Evolutionary conservation across 2,113 vertebrate species (phyloP), one percentile per base, ranked within the genome.

Genomic region (Alethe castanea): DNA sequence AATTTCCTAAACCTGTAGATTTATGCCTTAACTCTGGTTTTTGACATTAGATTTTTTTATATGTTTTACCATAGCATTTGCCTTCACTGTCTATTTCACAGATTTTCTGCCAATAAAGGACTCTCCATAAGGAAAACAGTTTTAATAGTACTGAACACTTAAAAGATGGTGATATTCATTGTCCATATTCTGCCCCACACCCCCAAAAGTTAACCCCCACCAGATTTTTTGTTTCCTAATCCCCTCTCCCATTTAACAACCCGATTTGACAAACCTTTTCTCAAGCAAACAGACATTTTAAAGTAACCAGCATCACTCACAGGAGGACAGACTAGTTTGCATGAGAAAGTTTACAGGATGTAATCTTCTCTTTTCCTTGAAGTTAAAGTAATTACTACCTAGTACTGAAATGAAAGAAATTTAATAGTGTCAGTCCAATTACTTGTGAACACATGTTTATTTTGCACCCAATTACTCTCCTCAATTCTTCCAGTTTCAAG

Each of bases 361-460:
- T n/a, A 77, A 86, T 86, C 71, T 66, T 85, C 44, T 53, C n/a
- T 73, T 62, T 82, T 59, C 26, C 74, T 82, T 60, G 54, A 95
- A 91, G 45, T 87, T 89, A 77, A 74, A 92, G 81, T 62, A 90
- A 50, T 94, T 90, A 77, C 47, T 92, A 87, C 66, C 61, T 86
- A 45, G 45, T 35, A 70, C 44, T 54, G 40, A 79, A 85, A 89
- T 57, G 28, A 66, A 92, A 87, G n/a, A 85, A 86, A 91, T 78
- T 44, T 86, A 73, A 90, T 78, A 86, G 79, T 90, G 62, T 80
- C 74, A 44, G 70, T 90, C 59, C 81, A 90, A 79, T 80, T 93
- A 88, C 71, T 90, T 83, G 13, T 71, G 67, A 80, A 94, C 29
- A 50, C 38, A 25, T 29, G 26, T 86, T 93, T 92, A 71, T 81